Evolutionary conservation across 1,140 invertebrate genomes (phyloP).

Genomic region (Lucilia cuprina): DNA sequence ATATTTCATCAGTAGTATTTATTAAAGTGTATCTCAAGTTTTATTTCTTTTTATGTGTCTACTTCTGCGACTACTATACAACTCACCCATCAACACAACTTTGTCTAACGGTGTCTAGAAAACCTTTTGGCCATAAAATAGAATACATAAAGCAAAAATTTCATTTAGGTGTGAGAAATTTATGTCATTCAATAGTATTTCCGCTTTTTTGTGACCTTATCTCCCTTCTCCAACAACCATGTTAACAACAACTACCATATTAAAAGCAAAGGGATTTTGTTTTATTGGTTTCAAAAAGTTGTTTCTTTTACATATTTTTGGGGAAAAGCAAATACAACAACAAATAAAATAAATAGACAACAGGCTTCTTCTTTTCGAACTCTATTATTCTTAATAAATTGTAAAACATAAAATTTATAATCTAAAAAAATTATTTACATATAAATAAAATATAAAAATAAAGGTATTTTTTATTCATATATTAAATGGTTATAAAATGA

Average conservation of each 20-base stretch:
- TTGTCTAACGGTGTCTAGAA: neutral
- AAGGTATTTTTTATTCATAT: too few species aligned
- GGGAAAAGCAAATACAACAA: neutral
- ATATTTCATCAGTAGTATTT: neutral
- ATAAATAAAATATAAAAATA: neutral
- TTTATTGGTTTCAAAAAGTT: neutral
- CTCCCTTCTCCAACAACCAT: too few species aligned
- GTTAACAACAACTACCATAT: too few species aligned
- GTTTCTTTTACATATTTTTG: neutral
- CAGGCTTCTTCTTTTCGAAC: neutral
- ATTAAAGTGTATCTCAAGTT: neutral
- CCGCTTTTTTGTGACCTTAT: neutral
- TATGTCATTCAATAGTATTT: neutral
- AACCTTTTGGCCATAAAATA: neutral
- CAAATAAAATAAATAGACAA: neutral
- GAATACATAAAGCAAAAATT: neutral
- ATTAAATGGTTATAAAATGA: too few species aligned
- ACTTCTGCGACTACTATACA: neutral
- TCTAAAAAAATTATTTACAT: neutral
- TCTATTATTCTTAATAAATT: neutral
- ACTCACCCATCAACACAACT: neutral
- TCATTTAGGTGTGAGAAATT: neutral
- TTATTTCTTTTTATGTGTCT: neutral
- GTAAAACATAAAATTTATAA: neutral
- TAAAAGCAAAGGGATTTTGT: neutral